Conservation (phyloP, 2,888 invertebrate genomes). For the Reticulitermes lucifugus region DNA sequence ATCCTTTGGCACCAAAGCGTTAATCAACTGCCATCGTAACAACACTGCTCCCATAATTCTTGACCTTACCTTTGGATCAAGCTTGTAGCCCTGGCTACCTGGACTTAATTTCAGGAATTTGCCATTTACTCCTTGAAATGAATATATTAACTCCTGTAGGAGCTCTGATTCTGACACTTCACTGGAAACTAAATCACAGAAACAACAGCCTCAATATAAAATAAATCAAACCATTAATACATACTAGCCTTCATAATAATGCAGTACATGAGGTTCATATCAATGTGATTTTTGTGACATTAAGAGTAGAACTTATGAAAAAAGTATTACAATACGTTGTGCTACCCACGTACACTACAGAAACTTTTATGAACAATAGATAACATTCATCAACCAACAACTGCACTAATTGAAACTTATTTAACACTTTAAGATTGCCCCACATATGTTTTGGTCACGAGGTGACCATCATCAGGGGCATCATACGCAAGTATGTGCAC, state of each 20-base stretch:
- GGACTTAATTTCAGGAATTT: conserved; percentile 76
- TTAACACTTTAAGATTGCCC: no score
- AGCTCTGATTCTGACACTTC: conserved; percentile 64
- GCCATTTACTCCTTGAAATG: conserved; percentile 90
- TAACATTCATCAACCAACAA: no score
- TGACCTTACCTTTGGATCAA: conserved; percentile 67
- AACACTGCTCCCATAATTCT: conserved; percentile 55
- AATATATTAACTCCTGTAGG: conserved; percentile 84
- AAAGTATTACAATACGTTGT: no score
- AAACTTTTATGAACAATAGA: no score
- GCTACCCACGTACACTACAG: no score
- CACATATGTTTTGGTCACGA: no score
- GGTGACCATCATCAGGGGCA: no score
- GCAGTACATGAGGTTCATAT: background rate
- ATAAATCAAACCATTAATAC: background rate
- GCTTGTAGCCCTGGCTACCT: conserved; percentile 66
- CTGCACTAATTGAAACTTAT: no score
- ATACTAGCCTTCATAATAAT: background rate
- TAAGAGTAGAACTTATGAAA: background rate
- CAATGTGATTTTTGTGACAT: background rate
- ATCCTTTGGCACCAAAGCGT: no score
- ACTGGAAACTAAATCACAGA: conserved; percentile 19
- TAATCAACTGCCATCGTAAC: no score
- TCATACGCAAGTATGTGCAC: no score
- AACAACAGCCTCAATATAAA: background rate